Conservation (phyloP, 1,140 invertebrate species). For the Coelopa frigida region DNA sequence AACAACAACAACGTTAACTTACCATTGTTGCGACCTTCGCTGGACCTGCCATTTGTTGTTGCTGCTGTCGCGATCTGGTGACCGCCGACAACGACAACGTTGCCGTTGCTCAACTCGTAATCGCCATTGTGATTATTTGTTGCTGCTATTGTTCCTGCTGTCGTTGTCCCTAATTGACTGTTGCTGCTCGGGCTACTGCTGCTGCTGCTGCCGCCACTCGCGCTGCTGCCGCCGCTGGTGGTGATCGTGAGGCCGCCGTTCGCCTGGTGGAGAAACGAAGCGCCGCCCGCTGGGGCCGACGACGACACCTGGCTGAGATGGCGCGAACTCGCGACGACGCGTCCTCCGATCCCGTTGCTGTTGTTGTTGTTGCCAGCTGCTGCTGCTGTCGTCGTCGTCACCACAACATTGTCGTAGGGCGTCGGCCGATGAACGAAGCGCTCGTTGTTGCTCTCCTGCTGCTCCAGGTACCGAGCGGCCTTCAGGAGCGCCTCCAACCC, state of each 20-base stretch:
- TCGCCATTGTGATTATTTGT: slow-evolving; percentile 7
- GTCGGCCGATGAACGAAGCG: slow-evolving; percentile 5
- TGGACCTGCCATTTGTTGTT: slow-evolving; percentile 9
- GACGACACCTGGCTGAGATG: slow-evolving; percentile 8
- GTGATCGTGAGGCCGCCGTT: not conserved
- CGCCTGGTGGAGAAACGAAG: slow-evolving; percentile 5
- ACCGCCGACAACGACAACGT: not conserved
- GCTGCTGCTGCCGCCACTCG: not conserved
- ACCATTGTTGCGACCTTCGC: slow-evolving; percentile 8
- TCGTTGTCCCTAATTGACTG: slow-evolving; percentile 2
- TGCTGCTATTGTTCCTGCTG: slow-evolving; percentile 4
- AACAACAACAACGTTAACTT: too few relatives aligned
- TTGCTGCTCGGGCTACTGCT: not conserved
- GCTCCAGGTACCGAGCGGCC: slow-evolving; percentile 12
- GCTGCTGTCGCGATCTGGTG: not conserved
- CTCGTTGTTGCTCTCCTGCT: slow-evolving; percentile 10
- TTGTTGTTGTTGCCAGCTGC: not conserved
- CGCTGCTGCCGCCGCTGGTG: not conserved
- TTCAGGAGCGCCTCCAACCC: slow-evolving; percentile 9
- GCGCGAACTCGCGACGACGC: slow-evolving; percentile 1
- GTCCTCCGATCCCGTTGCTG: slow-evolving; percentile 5
- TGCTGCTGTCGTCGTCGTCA: not conserved
- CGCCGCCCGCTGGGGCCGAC: slow-evolving; percentile 9
- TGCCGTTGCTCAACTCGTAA: slow-evolving; percentile 10
- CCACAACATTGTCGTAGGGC: not conserved